phyloP scores from a whole-genome alignment of 1,140 invertebrate species.

The Drosophila bocki region DNA sequence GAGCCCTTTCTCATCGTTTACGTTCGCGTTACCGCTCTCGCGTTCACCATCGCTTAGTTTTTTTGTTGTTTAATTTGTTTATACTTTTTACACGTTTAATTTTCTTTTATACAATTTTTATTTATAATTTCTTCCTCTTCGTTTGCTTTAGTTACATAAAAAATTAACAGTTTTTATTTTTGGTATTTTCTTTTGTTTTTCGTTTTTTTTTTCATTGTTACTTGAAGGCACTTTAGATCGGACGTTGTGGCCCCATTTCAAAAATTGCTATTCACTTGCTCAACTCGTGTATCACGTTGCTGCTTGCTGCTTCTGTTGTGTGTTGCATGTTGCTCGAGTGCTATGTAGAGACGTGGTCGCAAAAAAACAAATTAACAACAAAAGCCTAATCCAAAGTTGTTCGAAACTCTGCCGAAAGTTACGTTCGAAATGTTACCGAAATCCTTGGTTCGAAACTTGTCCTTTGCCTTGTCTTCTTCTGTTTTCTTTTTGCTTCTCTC shows the following conservation, averaged over 20 bases:
- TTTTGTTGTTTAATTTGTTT: constrained; percentile 72
- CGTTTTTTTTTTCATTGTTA: constrained; percentile 87
- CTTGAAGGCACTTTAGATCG: constrained; percentile 95
- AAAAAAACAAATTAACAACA: constrained; percentile 80
- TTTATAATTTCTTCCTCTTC: constrained; percentile 85
- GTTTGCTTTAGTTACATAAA: constrained; percentile 90
- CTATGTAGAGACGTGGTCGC: constrained; percentile 72
- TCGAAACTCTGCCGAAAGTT: constrained; percentile 80
- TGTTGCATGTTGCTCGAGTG: constrained; percentile 57
- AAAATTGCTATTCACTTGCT: constrained; percentile 80
- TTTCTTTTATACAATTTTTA: constrained; percentile 86
- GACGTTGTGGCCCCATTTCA: constrained; percentile 91
- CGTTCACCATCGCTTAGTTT: constrained; percentile 55
- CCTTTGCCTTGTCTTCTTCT: constrained; percentile 73
- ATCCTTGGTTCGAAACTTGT: constrained; percentile 77
- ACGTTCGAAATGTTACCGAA: constrained; percentile 81
- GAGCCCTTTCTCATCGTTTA: constrained; percentile 87
- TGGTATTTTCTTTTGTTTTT: constrained; percentile 53
- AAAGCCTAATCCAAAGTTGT: constrained; percentile 80
- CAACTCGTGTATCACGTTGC: constrained; percentile 83
- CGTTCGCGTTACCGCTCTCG: constrained; percentile 32
- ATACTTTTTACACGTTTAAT: constrained; percentile 77
- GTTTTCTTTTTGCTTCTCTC: constrained; percentile 63
- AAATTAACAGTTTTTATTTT: constrained; percentile 89
- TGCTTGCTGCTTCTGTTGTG: constrained; percentile 49